Percentiles rank a stretch among this genome's conserved stretches.
phyloP scores from a whole-genome alignment of 2,888 invertebrate genomes.

The Eupithecia tripunctaria region DNA sequence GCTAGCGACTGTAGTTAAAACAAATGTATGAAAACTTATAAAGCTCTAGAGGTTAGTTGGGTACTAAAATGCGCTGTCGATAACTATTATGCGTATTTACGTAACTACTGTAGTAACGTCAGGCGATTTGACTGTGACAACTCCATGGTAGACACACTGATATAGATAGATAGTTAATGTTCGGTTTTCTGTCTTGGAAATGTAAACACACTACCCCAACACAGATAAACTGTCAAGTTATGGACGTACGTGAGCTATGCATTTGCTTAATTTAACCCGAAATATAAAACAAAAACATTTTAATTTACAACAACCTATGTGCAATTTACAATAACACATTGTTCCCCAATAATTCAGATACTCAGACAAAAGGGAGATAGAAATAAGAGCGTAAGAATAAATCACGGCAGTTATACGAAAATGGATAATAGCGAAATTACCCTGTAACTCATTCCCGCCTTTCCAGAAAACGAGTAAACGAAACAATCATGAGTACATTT shows the following conservation, averaged over 20 bases:
- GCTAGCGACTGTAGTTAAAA: too few relatives aligned
- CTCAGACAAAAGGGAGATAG: constrained; percentile 11
- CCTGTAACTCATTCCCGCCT: constrained; percentile 47
- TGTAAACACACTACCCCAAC: neutral
- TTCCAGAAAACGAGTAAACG: constrained; percentile 21
- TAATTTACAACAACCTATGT: neutral
- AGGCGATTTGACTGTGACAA: too few relatives aligned
- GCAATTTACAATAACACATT: neutral
- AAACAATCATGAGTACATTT: constrained; percentile 3
- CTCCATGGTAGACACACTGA: too few relatives aligned
- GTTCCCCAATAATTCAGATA: neutral
- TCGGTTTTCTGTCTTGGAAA: neutral
- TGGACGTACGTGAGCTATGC: too few relatives aligned
- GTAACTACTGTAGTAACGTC: too few relatives aligned
- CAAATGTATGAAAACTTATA: too few relatives aligned
- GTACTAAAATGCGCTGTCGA: too few relatives aligned
- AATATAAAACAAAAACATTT: too few relatives aligned
- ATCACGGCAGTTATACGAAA: constrained; percentile 45
- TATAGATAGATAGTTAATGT: too few relatives aligned
- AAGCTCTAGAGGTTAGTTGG: too few relatives aligned
- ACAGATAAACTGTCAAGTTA: neutral
- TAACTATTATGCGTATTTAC: too few relatives aligned
- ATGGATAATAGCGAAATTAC: constrained; percentile 56
- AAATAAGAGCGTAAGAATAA: constrained; percentile 47
- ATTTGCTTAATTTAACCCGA: too few relatives aligned